Evolutionary conservation across 2,113 vertebrate species (phyloP).

Genomic region (Chitala chitala): DNA sequence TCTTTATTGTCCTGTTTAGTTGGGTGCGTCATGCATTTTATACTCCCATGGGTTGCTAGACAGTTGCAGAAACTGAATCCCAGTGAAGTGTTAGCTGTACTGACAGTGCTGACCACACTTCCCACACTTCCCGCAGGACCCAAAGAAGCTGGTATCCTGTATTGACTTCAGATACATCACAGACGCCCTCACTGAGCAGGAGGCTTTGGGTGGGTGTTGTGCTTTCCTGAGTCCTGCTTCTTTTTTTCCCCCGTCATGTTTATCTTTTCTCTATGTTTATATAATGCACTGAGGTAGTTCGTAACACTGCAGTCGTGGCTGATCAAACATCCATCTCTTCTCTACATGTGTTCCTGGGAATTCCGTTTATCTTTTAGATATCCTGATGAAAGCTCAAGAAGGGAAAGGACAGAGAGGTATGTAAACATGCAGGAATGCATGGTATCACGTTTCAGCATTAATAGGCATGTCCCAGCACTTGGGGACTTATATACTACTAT

Average conservation of each 20-base stretch:
- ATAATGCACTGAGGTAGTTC: no score
- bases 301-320: no score
- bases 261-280: not conserved
- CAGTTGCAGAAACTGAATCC: not conserved
- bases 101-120: not conserved
- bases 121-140: conserved; percentile 48
- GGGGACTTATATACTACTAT: no score
- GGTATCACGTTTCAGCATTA: no score
- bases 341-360: not conserved
- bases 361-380: conserved; percentile 49
- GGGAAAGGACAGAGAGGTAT: conserved; percentile 65
- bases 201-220: conserved; percentile 60
- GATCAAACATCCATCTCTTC: no score
- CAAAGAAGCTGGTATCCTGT: conserved; percentile 62
- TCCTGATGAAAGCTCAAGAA: conserved; percentile 57
- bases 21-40: no score
- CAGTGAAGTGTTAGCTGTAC: not conserved
- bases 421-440: conserved; percentile 14
- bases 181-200: conserved; percentile 64
- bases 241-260: not conserved
- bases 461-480: no score
- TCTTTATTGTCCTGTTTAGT: not conserved
- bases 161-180: conserved; percentile 77
- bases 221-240: not conserved
- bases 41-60: no score